Evolutionary conservation across 2,888 invertebrate genomes (phyloP).

Genomic region (Creontiades dilutus): DNA sequence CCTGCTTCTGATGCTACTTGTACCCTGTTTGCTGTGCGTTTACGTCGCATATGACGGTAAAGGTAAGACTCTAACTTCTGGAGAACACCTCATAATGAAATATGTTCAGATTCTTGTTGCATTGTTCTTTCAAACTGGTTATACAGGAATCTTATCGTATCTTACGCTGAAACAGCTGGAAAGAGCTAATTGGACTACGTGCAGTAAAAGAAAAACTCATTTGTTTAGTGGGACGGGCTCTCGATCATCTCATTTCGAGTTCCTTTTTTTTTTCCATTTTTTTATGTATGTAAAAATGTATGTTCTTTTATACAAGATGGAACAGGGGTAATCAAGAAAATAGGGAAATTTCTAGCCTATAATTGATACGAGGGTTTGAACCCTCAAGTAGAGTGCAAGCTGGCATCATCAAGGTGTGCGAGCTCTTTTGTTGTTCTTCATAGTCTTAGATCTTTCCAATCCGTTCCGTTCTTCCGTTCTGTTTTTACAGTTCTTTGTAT

Average conservation of each 20-base stretch:
- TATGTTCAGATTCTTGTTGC: no score
- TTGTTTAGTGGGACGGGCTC: no score
- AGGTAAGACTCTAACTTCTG: neutral
- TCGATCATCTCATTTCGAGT: no score
- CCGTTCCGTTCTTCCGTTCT: no score
- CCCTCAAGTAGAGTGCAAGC: neutral
- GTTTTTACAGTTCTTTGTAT: neutral
- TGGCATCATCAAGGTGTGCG: neutral
- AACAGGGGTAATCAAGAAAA: no score
- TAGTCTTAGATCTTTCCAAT: neutral
- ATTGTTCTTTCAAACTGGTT: no score
- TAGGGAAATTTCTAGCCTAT: neutral
- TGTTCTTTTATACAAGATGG: no score
- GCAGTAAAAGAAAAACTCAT: no score
- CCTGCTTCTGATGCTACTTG: constrained; percentile 3
- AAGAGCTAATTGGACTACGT: no score
- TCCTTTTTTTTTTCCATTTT: no score
- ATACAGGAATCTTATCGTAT: no score
- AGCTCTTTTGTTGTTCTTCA: neutral
- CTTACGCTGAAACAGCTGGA: neutral
- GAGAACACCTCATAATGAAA: neutral
- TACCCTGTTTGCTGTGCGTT: neutral
- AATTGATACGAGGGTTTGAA: neutral
- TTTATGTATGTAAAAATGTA: no score
- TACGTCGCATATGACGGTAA: neutral